These are phyloP conservation scores for Lypha dubia DNA, from an alignment of 2,888 invertebrate species.

Conservation along the genomic window DNA sequence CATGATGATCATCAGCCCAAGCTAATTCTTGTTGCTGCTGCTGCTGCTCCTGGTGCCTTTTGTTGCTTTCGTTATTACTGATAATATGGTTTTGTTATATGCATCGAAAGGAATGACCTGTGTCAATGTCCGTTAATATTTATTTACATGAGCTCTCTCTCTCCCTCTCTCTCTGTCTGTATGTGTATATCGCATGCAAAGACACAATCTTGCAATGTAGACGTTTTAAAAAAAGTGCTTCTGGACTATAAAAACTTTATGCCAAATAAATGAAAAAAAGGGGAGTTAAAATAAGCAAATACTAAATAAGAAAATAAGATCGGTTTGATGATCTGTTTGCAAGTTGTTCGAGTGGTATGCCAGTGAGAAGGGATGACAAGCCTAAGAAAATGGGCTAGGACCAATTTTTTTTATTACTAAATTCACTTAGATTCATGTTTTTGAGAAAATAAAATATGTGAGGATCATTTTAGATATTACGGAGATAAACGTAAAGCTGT, in stretches of 20 bases:
- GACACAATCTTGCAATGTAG: constrained; percentile 44
- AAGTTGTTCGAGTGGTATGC: background rate
- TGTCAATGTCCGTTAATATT: constrained; percentile 74
- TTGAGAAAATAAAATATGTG: too few species aligned
- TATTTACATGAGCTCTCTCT: constrained; percentile 73
- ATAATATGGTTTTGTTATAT: constrained; percentile 53
- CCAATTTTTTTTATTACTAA: too few species aligned
- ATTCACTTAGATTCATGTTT: too few species aligned
- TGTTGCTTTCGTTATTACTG: constrained; percentile 37
- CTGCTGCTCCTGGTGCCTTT: constrained; percentile 38
- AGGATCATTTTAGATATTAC: too few species aligned
- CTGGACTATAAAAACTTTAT: constrained; percentile 47
- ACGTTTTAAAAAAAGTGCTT: constrained; percentile 30
- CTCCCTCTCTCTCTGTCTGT: too few species aligned
- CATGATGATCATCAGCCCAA: constrained; percentile 46
- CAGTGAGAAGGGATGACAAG: constrained; percentile 13
- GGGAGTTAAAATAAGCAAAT: constrained; percentile 13
- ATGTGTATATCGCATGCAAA: constrained; percentile 42
- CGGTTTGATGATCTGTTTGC: constrained; percentile 20
- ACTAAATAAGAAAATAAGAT: constrained; percentile 37
- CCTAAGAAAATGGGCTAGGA: background rate
- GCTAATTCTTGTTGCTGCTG: constrained; percentile 44
- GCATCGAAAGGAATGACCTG: constrained; percentile 68
- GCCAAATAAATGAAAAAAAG: constrained; percentile 30
- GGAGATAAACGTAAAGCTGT: too few species aligned